Conservation (phyloP, 2,797 vertebrate species). For the Micrastur ruficollis region DNA sequence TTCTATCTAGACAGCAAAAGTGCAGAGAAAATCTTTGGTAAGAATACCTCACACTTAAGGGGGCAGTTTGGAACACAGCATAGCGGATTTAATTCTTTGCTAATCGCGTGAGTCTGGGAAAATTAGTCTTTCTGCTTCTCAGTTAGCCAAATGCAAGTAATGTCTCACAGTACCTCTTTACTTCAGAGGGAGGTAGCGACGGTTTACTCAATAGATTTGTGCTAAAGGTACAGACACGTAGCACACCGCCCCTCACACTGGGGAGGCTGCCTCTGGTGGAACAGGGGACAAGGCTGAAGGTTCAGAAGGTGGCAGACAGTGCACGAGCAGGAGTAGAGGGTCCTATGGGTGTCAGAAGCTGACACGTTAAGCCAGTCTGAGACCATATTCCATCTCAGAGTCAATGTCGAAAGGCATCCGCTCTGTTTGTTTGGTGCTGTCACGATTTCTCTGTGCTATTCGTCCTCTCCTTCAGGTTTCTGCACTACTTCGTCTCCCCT, state of each 20-base stretch:
- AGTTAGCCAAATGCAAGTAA: not conserved
- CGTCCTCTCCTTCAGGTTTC: not conserved
- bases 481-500: not conserved
- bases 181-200: not conserved
- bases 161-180: not conserved
- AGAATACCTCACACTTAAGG: not conserved
- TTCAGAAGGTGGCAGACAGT: not conserved
- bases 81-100: not conserved
- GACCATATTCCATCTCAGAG: not conserved
- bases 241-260: not conserved
- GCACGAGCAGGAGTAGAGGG: not conserved
- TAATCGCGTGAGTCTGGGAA: not conserved
- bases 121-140: not conserved
- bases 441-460: not conserved
- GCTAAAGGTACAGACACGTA: not conserved
- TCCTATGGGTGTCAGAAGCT: not conserved
- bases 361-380: not conserved
- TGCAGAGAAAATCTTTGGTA: not conserved
- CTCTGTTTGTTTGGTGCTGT: not conserved
- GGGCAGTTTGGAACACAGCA: not conserved
- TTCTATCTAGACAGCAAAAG: not conserved
- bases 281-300: not conserved
- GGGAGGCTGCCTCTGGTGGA: not conserved
- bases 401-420: not conserved
- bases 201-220: not conserved